Evolutionary conservation across 2,797 vertebrate species (phyloP), one percentile per base, ranked within the genome.

Genomic region (Aulostomus chinensis): DNA sequence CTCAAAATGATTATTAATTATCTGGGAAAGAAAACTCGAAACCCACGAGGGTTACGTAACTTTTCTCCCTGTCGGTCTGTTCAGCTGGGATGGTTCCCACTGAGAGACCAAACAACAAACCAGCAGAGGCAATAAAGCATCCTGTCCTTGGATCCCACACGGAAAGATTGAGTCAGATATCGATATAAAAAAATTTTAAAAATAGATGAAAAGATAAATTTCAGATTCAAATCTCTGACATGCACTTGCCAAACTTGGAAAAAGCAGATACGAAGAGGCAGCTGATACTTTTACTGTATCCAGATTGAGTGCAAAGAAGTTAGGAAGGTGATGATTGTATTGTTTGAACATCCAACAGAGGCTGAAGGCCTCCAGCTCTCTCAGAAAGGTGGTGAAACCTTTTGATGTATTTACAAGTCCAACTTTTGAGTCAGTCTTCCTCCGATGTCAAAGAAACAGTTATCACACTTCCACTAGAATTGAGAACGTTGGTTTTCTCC

Each of bases 131-230:
- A 51, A 30, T 55, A 13, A 59, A 51, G 39, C 34, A 31, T 68
- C 3, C 38, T 57, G 63, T 60, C 36, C 60, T 61, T 64, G 41
- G 29, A 49, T 66, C 61, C 48, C 18, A 34, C 21, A 58, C n/a
- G 65, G 71, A 85, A 78, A 78, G 11, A 76, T 11, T 53, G 55
- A 83, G 64, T 76, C 38, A 72, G 34, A 39, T 51, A 60, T 21
- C 41, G 32, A 67, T 49, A 55, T 15, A 56, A 47, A 53, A 34
- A 30, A 4, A 4, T 24, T 24, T 8, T 24, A 16, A 54, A 53
- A 56, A 9, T 9, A 28, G 28, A 2, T 14, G 33, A 32, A 47
- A 30, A 14, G 50, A 53, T 41, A 24, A 1, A 51, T 56, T 31
- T 55, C 30, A 28, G 45, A 51, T 17, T 28, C 24, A 61, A 20